Evolutionary conservation across 1,140 invertebrate species (phyloP), one percentile per base, ranked within the genome.

Genomic region (Plutomurus gul): DNA sequence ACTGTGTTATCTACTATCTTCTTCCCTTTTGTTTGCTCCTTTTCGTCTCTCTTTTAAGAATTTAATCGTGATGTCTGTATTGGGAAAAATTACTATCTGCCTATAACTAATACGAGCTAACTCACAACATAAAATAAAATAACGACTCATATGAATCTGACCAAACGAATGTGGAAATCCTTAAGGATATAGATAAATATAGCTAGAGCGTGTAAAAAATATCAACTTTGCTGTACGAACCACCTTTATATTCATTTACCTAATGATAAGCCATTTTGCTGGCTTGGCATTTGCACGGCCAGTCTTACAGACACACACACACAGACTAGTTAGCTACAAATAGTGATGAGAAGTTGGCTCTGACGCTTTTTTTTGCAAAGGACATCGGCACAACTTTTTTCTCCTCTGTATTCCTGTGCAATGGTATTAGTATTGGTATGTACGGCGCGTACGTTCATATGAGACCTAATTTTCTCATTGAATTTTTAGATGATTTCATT

Each of bases 71-170:
- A 79, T 74, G 71, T 79, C 77, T 72, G 77, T 79, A 79, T 79
- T 79, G 77, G 72, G 77, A 79, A 70, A 79, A 79, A 79, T 79
- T 79, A 79, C 77, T 79, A 72, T 79, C 77, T 72, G 49, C 20
- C 76, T 65, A 40, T 46, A 73, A 73, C 51, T 33, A 60, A 60
- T 30, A 60, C 33, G 51, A 60, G 51, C 56, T 30, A 65, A 65
- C 30, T 65, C 56, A 65, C 30, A 43, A 43, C 39, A 43, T n/a
- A 43, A 43, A 43, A n/a, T 60, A 30, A n/a, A 25, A 30, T 65
- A 65, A 30, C 30, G 36, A 65, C 56, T 65, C 56, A 36, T 71
- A n/a, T 37, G 33, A 70, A 43, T 43, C 39, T 43, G 11, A 2
- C 7, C 39, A 43, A 43, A 43, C 39, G 11, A n/a, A 43, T n/a